Evolutionary conservation across 2,797 vertebrate genomes (phyloP), one percentile per base, ranked within the genome.

Genomic region (Rhinella marina): DNA sequence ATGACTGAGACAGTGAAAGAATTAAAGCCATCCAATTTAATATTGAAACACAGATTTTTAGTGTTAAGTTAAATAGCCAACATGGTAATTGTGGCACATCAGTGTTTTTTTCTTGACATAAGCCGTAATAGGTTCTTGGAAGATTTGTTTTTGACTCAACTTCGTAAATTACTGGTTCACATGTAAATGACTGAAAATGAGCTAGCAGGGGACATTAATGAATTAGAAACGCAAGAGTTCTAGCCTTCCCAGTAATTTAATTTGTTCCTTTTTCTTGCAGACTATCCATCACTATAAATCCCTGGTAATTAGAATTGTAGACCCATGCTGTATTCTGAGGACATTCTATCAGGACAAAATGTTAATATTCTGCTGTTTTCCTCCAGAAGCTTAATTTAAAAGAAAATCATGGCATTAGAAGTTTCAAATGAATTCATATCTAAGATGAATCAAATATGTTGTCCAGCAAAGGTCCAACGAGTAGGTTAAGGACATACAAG

Each of bases 181-280:
- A 88, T 93, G 90, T 91, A 93, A 92, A 93, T 92, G 90, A 91
- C 90, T 93, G 90, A 87, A 92, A 92, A 93, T 92, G 92, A 93
- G 92, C 92, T 90, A 86, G 87, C 87, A 91, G 88, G 89, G 88
- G 90, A 86, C 91, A 82, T 90, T 90, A 91, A 92, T 90, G 91
- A 90, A 84, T 91, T 89, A 56, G 27, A 88, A 90, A 91, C 90
- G 90, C 89, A 29, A 77, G 88, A 87, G 91, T 91, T 84, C 41
- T 62, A 91, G 88, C 91, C 88, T 88, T 87, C 86, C 90, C 88
- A 86, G 91, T 79, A 87, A 91, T 23, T 87, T 87, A 89, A 92
- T 93, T 91, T 88, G 91, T 91, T 91, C 87, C 91, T 90, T 76
- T 70, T 14, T 56, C 1, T 27, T 59, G 66, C 56, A 84, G 29